Base-by-base conservation (phyloP, 1,140 invertebrate genomes). In the Neodiprion fabricii region DNA sequence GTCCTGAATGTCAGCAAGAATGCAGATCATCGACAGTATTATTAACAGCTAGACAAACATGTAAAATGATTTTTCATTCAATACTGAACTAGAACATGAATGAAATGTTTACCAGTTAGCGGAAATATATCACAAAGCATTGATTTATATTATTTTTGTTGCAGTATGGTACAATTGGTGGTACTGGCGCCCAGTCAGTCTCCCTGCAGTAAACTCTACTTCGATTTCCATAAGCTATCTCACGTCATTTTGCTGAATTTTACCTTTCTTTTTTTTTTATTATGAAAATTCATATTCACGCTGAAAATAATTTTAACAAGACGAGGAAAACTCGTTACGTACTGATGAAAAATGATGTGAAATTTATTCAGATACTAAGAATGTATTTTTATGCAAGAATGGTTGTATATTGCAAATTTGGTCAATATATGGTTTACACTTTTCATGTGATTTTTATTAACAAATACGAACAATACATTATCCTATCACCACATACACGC, bases 81-180 rank as follows among this genome's bases (percentile, higher is more conserved):
- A 73, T 40, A 71, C 61, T 50, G n/a, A 67, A 61, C 4, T 14
- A 61, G n/a, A 61, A 61, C 4, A 61, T 17, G 53, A 61, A 61
- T 61, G 5, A 61, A 61, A 61, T 61, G n/a, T 61, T 61, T 69
- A 69, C 61, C 17, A 53, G 17, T 53, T 72, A 49, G 71, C 10
- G n/a, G 48, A 75, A 73, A 73, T 12, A 61, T 17, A 7, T 12
- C 11, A 61, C 11, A 61, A 61, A 61, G 28, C 28, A 40, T 40
- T 40, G 28, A 40, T 40, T 17, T 61, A 61, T 74, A 74, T 70
- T 74, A 74, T 76, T 87, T 84, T 83, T 81, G 76, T 91, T 92
- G 78, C 86, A 95, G 94, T 95, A 78, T 94, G 92, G 91, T 95
- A 95, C 80, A 95, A 95, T 83, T 95, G 94, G 94, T 94, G 94